Percentiles rank a stretch among this genome's conserved stretches.
Evolutionary conservation across 2,888 invertebrate species (phyloP).

Genomic region (Xylocampa areola): DNA sequence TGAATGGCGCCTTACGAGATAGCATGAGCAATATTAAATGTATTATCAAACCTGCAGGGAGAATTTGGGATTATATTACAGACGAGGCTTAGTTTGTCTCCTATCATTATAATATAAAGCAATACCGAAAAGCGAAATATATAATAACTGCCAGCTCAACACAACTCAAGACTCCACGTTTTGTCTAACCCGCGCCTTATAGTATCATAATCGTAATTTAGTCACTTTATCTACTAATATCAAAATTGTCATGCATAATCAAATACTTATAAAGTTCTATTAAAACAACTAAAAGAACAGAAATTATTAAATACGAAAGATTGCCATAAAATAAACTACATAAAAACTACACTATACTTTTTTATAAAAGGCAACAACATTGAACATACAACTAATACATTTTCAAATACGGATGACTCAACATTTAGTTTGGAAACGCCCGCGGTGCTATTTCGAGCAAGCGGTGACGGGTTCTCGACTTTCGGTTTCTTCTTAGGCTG

Average conservation of each 20-base stretch:
- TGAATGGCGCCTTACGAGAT: too few relatives aligned
- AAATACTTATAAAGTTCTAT: not conserved
- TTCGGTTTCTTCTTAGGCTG: slow-evolving; percentile 86
- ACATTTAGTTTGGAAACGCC: slow-evolving; percentile 81
- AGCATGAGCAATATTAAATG: too few relatives aligned
- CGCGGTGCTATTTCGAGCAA: slow-evolving; percentile 69
- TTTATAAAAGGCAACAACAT: slow-evolving; percentile 15
- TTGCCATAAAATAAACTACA: slow-evolving; percentile 9
- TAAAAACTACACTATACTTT: slow-evolving; percentile 11
- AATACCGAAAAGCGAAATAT: too few relatives aligned
- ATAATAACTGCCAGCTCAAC: not conserved
- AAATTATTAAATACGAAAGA: not conserved
- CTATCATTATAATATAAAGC: too few relatives aligned
- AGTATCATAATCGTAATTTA: slow-evolving; percentile 3
- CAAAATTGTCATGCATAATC: slow-evolving; percentile 27
- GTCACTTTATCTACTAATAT: slow-evolving; percentile 3
- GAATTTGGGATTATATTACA: too few relatives aligned
- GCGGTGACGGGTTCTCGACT: slow-evolving; percentile 71
- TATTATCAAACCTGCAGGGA: too few relatives aligned
- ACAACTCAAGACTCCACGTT: slow-evolving; percentile 13
- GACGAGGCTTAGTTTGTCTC: too few relatives aligned
- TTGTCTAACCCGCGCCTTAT: slow-evolving; percentile 1
- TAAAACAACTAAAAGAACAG: not conserved
- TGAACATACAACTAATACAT: slow-evolving; percentile 43
- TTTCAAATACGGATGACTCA: slow-evolving; percentile 77